Evolutionary conservation across 2,888 invertebrate species (phyloP).

Genomic region (Dugesia japonica): DNA sequence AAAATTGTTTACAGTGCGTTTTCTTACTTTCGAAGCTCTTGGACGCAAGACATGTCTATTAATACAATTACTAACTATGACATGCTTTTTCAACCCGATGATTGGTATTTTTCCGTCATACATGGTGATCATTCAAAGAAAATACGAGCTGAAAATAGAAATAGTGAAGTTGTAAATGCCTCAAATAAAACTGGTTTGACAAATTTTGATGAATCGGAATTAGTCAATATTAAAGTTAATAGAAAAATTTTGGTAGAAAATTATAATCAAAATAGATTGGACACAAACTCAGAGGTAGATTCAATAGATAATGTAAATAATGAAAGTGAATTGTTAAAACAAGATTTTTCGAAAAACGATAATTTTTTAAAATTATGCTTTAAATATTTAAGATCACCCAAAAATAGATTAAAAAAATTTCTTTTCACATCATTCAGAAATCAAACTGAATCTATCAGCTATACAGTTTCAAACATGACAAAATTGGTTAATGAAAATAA

Average conservation of each 20-base stretch:
- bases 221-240: no score
- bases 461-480: neutral
- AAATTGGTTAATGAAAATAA: slow-evolving; percentile 12
- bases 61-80: neutral
- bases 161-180: neutral
- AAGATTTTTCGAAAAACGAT: neutral
- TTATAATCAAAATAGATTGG: neutral
- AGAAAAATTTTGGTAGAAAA: neutral
- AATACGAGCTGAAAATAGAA: neutral
- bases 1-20: neutral
- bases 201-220: neutral
- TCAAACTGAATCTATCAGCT: neutral
- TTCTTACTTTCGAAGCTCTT: neutral
- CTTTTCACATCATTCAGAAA: neutral
- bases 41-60: neutral
- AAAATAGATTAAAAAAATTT: neutral
- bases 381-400: neutral
- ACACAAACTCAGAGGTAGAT: neutral
- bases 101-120: neutral
- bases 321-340: neutral
- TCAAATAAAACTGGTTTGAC: neutral
- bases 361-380: neutral
- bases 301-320: neutral
- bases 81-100: neutral
- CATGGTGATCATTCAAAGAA: neutral